These are phyloP conservation scores for Lepus americanus DNA, from an alignment of 2,113 vertebrate genomes.

Conservation along the genomic window DNA sequence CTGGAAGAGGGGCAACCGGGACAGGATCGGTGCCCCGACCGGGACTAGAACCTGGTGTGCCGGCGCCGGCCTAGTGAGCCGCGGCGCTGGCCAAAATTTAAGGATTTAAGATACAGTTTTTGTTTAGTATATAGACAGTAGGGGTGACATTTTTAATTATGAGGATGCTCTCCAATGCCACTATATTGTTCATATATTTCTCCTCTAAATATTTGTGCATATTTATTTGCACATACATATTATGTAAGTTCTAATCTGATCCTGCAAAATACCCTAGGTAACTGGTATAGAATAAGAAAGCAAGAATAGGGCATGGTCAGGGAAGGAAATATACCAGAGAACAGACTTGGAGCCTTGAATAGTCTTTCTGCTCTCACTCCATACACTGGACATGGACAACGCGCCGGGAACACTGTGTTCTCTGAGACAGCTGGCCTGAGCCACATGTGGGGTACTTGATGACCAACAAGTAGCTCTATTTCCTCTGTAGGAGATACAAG, in stretches of 20 bases:
- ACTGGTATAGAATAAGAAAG: neutral
- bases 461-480: neutral
- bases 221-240: neutral
- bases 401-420: neutral
- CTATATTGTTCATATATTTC: neutral
- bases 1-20: no score
- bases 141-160: neutral
- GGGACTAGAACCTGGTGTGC: no score
- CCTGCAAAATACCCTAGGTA: neutral
- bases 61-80: no score
- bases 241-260: neutral
- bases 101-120: constrained; percentile 8
- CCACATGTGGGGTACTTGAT: neutral
- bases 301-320: neutral
- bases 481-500: neutral
- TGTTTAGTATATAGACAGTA: neutral
- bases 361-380: neutral
- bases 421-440: neutral
- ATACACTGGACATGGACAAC: neutral
- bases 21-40: no score
- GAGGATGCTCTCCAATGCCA: neutral
- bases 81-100: no score
- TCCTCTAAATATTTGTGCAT: neutral
- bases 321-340: neutral
- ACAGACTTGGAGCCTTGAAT: neutral